phyloP scores from a whole-genome alignment of 2,797 vertebrate species.

The Lagorchestes hirsutus region DNA sequence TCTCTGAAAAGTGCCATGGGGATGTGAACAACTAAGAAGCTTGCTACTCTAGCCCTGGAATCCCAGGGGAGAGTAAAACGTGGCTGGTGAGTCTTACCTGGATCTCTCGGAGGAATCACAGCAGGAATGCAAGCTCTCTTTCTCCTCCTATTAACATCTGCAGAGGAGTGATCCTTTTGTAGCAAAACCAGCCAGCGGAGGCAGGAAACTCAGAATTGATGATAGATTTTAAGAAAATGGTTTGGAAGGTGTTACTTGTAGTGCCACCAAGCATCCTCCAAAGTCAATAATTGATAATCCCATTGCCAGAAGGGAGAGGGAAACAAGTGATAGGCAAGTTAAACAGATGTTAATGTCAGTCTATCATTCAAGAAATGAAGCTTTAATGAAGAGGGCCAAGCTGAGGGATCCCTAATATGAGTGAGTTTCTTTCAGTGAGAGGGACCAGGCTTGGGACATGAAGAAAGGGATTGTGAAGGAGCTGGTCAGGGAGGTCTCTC shows the following conservation, averaged over 20 bases:
- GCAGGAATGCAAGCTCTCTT: not conserved
- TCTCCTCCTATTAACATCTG: not conserved
- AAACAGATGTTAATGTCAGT: not conserved
- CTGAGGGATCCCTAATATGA: not conserved
- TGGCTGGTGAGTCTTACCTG: not conserved
- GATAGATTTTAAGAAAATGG: not conserved
- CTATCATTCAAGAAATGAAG: not conserved
- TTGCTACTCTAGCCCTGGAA: not conserved
- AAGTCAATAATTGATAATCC: not conserved
- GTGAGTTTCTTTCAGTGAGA: not conserved
- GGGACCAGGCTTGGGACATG: not conserved
- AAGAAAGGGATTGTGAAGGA: not conserved
- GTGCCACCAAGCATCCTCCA: not conserved
- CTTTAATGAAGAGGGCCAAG: not conserved
- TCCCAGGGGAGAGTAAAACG: not conserved
- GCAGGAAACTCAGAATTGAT: not conserved
- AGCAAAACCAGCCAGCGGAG: not conserved
- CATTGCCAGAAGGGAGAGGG: not conserved
- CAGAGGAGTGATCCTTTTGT: not conserved
- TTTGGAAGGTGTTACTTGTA: not conserved
- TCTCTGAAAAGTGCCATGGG: not conserved
- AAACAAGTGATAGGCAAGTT: not conserved
- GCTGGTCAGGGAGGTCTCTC: not conserved
- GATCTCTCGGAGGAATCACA: not conserved
- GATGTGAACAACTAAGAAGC: not conserved